Conservation (phyloP, 2,113 vertebrate genomes). For the Plectropomus leopardus region DNA sequence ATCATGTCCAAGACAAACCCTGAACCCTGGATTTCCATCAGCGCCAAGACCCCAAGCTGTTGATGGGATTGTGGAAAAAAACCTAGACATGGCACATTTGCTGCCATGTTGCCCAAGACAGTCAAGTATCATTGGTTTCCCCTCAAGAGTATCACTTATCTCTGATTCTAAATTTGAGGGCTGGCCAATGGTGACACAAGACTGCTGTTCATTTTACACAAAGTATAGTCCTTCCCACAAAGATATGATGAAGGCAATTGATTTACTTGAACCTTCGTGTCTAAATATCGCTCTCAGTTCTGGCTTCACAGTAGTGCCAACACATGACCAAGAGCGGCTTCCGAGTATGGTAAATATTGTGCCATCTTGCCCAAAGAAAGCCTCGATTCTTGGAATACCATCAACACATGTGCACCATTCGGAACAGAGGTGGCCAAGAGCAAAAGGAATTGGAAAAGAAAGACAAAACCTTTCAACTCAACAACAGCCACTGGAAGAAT, state of each 20-base stretch:
- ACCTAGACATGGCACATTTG: conserved; percentile 30
- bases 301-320: conserved; percentile 14
- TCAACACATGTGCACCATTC: conserved; percentile 48
- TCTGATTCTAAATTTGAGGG: conserved; percentile 10
- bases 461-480: not conserved
- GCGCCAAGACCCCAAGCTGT: not conserved
- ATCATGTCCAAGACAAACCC: conserved; percentile 53
- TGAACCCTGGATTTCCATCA: conserved; percentile 66
- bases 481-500: conserved; percentile 5
- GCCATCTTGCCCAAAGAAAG: conserved; percentile 57
- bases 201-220: not conserved
- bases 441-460: not conserved
- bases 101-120: conserved; percentile 53
- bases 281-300: conserved; percentile 22
- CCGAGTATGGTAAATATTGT: conserved; percentile 56
- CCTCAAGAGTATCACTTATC: conserved; percentile 40
- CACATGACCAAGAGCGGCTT: not conserved
- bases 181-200: conserved; percentile 25
- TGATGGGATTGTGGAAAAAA: conserved; percentile 9
- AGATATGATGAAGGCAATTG: conserved; percentile 12
- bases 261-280: conserved; percentile 32
- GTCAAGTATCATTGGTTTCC: conserved; percentile 60
- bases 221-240: conserved; percentile 7
- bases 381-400: conserved; percentile 47
- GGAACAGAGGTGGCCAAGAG: conserved; percentile 31